Percentiles rank a stretch among this genome's conserved stretches.
Conservation (phyloP, 2,888 invertebrate species). For the Macaria liturata region DNA sequence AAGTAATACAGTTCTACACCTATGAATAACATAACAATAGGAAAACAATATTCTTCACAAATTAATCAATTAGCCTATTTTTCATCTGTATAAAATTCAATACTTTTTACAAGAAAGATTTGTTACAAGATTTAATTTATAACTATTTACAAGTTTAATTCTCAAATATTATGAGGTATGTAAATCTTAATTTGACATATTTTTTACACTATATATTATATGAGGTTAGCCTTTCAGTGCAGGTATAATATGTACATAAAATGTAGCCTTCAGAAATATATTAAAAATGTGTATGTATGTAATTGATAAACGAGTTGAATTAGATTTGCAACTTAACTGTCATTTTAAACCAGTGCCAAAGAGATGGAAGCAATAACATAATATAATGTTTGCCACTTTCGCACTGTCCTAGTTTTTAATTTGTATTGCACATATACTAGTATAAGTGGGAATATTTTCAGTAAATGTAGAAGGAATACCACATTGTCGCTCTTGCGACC, state of each 20-base stretch:
- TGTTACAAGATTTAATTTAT: slow-evolving; percentile 23
- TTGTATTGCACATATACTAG: too few species aligned
- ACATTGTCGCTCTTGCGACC: slow-evolving; percentile 24
- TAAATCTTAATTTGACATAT: not conserved
- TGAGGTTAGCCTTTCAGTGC: too few species aligned
- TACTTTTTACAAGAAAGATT: slow-evolving; percentile 55
- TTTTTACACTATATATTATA: not conserved
- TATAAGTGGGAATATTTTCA: too few species aligned
- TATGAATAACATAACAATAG: slow-evolving; percentile 38
- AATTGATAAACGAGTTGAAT: too few species aligned
- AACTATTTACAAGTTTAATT: slow-evolving; percentile 22
- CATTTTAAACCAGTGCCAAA: too few species aligned
- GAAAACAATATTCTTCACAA: slow-evolving; percentile 30
- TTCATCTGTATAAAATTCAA: slow-evolving; percentile 64
- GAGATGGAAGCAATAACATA: too few species aligned
- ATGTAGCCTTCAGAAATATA: not conserved
- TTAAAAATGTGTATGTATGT: not conserved
- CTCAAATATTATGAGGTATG: slow-evolving; percentile 20
- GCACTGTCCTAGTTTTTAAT: too few species aligned
- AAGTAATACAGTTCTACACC: slow-evolving; percentile 15
- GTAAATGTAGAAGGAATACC: slow-evolving; percentile 6
- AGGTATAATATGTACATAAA: too few species aligned
- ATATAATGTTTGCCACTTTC: too few species aligned
- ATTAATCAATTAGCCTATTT: slow-evolving; percentile 11
- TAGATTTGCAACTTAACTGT: too few species aligned